Evolutionary conservation across 2,113 vertebrate species (phyloP).

Genomic region (Lampris megalopsis): DNA sequence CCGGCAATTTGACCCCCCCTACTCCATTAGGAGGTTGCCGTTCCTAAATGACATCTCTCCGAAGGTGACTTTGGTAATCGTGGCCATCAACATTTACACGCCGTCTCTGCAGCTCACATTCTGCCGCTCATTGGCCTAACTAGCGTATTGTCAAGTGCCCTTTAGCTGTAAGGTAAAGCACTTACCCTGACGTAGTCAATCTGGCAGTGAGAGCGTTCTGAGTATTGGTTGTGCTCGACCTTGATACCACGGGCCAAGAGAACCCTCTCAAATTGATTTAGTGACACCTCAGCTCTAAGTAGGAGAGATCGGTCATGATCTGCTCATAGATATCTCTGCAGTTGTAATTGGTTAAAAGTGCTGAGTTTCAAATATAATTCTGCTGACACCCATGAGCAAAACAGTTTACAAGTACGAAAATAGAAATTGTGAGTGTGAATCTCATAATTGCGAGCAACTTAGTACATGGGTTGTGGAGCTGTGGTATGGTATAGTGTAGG

Average conservation of each 20-base stretch:
- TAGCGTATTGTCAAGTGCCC: slow-evolving; percentile 45
- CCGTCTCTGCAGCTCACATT: slow-evolving; percentile 29
- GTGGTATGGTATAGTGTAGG: too few relatives aligned
- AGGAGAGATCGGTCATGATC: slow-evolving; percentile 28
- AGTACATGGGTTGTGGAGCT: too few relatives aligned
- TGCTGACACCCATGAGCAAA: too few relatives aligned
- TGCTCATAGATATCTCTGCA: slow-evolving; percentile 1
- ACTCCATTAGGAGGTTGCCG: slow-evolving; percentile 19
- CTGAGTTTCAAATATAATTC: not conserved
- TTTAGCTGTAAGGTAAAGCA: slow-evolving; percentile 54
- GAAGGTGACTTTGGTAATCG: slow-evolving; percentile 53
- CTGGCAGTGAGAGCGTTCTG: slow-evolving; percentile 65
- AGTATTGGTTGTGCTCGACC: slow-evolving; percentile 67
- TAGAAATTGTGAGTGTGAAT: too few relatives aligned
- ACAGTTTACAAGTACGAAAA: too few relatives aligned
- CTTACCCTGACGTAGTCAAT: slow-evolving; percentile 50
- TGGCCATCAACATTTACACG: slow-evolving; percentile 68
- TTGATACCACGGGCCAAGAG: slow-evolving; percentile 55
- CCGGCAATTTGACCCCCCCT: slow-evolving; percentile 7
- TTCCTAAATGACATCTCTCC: slow-evolving; percentile 49
- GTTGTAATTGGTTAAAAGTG: not conserved
- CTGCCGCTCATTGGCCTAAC: slow-evolving; percentile 51
- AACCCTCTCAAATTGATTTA: slow-evolving; percentile 47
- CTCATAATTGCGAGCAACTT: too few relatives aligned
- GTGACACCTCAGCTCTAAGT: slow-evolving; percentile 47